phyloP scores from a whole-genome alignment of 2,888 invertebrate species.

The Cantharis rufa region DNA sequence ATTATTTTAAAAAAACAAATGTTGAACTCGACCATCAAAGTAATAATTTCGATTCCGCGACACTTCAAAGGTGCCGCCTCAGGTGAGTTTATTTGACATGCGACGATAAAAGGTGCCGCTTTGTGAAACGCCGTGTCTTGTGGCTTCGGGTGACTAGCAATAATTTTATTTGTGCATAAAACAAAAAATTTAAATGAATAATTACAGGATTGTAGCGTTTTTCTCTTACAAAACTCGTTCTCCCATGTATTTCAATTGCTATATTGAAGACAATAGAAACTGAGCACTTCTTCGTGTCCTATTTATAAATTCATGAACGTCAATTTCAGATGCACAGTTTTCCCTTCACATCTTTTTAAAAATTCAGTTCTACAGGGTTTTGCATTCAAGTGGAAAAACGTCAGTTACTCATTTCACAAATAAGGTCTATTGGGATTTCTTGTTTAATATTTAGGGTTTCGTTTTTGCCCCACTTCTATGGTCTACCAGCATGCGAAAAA shows the following conservation, averaged over 20 bases:
- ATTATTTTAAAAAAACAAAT: conserved; percentile 3
- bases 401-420: background rate
- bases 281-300: conserved; percentile 16
- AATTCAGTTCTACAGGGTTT: conserved; percentile 22
- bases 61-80: conserved; percentile 39
- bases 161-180: conserved; percentile 30
- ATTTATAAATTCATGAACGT: conserved; percentile 26
- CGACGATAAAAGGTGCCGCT: conserved; percentile 26
- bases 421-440: background rate
- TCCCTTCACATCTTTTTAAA: conserved; percentile 16
- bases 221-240: background rate
- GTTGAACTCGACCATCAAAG: conserved; percentile 33
- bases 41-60: conserved; percentile 40
- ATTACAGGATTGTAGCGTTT: background rate
- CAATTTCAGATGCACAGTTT: conserved; percentile 18
- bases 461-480: background rate
- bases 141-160: conserved; percentile 27
- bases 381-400: conserved; percentile 16
- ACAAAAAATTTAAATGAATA: background rate
- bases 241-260: background rate
- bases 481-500: background rate
- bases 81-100: conserved; percentile 28
- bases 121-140: conserved; percentile 27
- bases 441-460: background rate
- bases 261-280: background rate